Percentiles rank a stretch among this genome's conserved stretches.
Conservation (phyloP, 2,888 invertebrate genomes). For the Hirtodrosophila duncani region DNA sequence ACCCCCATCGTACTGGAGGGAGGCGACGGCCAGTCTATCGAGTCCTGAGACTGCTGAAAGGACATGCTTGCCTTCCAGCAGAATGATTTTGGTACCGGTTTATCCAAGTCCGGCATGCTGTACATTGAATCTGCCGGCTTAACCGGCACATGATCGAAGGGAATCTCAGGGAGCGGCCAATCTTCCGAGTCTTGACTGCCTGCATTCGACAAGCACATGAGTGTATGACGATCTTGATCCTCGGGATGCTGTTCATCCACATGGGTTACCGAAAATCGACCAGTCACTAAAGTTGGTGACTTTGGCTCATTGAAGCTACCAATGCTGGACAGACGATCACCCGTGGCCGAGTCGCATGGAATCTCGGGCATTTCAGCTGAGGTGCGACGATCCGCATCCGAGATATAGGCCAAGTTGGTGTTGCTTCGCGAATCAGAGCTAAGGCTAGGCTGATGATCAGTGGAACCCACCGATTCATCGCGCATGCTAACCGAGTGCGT, state of each 20-base stretch:
- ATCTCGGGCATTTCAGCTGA: slow-evolving; percentile 92
- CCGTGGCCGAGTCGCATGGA: slow-evolving; percentile 84
- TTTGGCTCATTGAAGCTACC: slow-evolving; percentile 79
- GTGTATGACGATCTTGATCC: slow-evolving; percentile 71
- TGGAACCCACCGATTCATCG: slow-evolving; percentile 89
- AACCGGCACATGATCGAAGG: slow-evolving; percentile 79
- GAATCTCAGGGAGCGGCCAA: slow-evolving; percentile 87
- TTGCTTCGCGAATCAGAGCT: slow-evolving; percentile 91
- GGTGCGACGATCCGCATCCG: slow-evolving; percentile 87
- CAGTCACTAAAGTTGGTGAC: slow-evolving; percentile 77
- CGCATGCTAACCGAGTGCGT: slow-evolving; percentile 90
- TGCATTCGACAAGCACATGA: slow-evolving; percentile 79
- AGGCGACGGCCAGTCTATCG: slow-evolving; percentile 90
- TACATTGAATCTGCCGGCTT: slow-evolving; percentile 74
- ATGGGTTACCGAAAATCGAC: slow-evolving; percentile 78
- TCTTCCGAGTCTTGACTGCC: slow-evolving; percentile 87
- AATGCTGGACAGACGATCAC: slow-evolving; percentile 80
- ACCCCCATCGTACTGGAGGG: slow-evolving; percentile 84
- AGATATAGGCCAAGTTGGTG: slow-evolving; percentile 86
- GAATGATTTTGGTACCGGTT: slow-evolving; percentile 77
- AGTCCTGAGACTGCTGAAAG: slow-evolving; percentile 82
- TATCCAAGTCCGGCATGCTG: slow-evolving; percentile 76
- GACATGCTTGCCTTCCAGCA: slow-evolving; percentile 77
- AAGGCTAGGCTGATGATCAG: slow-evolving; percentile 90
- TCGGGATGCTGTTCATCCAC: slow-evolving; percentile 75